Conservation (phyloP, 2,888 invertebrate genomes). For the Pharmacophagus antenor region DNA sequence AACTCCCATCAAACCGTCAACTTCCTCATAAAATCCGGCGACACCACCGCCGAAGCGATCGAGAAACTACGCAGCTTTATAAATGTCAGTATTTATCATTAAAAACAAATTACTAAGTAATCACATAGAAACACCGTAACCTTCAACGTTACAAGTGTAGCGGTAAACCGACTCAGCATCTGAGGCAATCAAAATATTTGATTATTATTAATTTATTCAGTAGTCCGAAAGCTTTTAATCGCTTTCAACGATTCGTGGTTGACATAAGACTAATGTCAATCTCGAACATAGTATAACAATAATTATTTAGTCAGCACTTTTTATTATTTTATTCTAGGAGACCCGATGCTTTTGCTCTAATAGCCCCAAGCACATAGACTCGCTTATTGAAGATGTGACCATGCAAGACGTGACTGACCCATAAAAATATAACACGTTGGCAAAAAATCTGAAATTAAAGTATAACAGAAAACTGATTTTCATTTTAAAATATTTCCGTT, state of each 20-base stretch:
- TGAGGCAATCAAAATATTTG: no score
- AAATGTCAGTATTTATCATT: conserved; percentile 46
- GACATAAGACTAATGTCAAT: no score
- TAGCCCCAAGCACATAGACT: neutral
- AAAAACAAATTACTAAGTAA: no score
- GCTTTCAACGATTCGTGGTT: no score
- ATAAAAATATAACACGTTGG: neutral
- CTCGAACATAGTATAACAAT: no score
- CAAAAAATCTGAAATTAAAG: neutral
- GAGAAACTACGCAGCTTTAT: conserved; percentile 60
- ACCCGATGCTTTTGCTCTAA: conserved; percentile 20
- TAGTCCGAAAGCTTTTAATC: no score
- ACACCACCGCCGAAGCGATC: conserved; percentile 56
- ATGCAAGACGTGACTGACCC: neutral
- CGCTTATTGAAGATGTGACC: conserved; percentile 42
- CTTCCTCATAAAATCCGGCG: conserved; percentile 52
- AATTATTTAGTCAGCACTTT: no score
- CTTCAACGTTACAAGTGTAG: no score
- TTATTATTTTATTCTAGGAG: conserved; percentile 15
- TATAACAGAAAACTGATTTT: neutral
- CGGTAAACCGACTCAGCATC: no score
- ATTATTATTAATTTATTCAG: no score
- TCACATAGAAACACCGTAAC: no score
- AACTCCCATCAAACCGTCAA: conserved; percentile 37
- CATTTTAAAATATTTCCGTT: neutral